These are phyloP conservation scores for Diarsia dahlii DNA, from an alignment of 2,888 invertebrate species.

Conservation along the genomic window DNA sequence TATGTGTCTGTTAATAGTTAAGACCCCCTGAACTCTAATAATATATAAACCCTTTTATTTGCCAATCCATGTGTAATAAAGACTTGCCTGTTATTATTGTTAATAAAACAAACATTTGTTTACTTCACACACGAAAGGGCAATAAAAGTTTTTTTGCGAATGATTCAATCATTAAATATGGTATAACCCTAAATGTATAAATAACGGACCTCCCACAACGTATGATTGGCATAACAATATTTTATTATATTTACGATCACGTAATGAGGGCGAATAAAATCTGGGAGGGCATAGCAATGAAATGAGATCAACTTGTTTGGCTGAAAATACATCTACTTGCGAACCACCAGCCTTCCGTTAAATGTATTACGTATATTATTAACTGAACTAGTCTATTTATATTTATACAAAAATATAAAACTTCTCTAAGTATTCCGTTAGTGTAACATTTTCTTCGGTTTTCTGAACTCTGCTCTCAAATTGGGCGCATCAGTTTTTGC, in stretches of 20 bases:
- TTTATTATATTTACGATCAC: conserved; percentile 54
- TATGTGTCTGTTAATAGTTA: background rate
- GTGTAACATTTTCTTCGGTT: conserved; percentile 27
- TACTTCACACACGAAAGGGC: conserved; percentile 2
- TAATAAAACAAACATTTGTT: conserved; percentile 19
- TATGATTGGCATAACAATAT: conserved; percentile 63
- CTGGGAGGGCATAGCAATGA: conserved; percentile 55
- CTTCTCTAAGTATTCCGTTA: conserved; percentile 27
- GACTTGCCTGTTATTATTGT: background rate
- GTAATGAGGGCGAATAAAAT: conserved; percentile 62
- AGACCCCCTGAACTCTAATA: background rate
- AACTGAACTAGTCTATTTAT: conserved; percentile 47
- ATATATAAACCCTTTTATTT: background rate
- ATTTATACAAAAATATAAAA: conserved; percentile 29
- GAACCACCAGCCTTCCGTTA: conserved; percentile 32
- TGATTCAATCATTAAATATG: conserved; percentile 42
- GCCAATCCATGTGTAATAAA: background rate
- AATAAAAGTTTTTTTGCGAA: conserved; percentile 51
- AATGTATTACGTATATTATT: conserved; percentile 24
- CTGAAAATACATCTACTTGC: conserved; percentile 32
- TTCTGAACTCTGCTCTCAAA: conserved; percentile 28
- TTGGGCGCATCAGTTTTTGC: conserved; percentile 11
- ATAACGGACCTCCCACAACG: conserved; percentile 62
- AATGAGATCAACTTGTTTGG: conserved; percentile 50
- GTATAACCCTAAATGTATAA: conserved; percentile 30